A percentile compares a stretch with the other conserved stretches of the same genome.
Evolutionary conservation across 2,797 vertebrate genomes (phyloP).

Genomic region (Eupleurogrammus muticus): DNA sequence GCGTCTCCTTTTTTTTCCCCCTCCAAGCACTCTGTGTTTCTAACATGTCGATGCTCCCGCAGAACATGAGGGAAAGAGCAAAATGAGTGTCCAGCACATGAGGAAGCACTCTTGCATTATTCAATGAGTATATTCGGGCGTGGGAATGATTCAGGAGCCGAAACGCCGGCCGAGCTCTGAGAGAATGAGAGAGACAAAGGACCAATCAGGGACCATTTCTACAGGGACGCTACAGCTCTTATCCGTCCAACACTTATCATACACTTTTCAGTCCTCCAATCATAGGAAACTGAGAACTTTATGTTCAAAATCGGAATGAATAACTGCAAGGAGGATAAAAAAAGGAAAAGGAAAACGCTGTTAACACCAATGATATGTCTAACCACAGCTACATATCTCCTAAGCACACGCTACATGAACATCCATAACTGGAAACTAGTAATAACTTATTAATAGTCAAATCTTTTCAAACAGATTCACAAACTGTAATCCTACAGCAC

Average conservation of each 20-base stretch:
- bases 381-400: slow-evolving; percentile 10
- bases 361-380: slow-evolving; percentile 18
- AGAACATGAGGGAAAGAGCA: slow-evolving; percentile 43
- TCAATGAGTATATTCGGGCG: slow-evolving; percentile 63
- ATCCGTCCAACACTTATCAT: slow-evolving; percentile 64
- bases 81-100: slow-evolving; percentile 58
- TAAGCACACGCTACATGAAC: slow-evolving; percentile 17
- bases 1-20: slow-evolving; percentile 12
- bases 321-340: slow-evolving; percentile 22
- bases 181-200: slow-evolving; percentile 67
- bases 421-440: slow-evolving; percentile 13
- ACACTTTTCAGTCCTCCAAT: slow-evolving; percentile 58
- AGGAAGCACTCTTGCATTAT: slow-evolving; percentile 60
- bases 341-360: slow-evolving; percentile 6
- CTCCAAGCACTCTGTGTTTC: slow-evolving; percentile 10
- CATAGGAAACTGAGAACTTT: slow-evolving; percentile 44
- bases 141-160: slow-evolving; percentile 45
- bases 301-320: slow-evolving; percentile 48
- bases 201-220: slow-evolving; percentile 62
- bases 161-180: slow-evolving; percentile 53
- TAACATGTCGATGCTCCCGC: slow-evolving; percentile 34
- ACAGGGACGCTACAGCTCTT: slow-evolving; percentile 61
- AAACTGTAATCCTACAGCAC: neutral
- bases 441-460: slow-evolving; percentile 26
- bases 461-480: slow-evolving; percentile 9